phyloP scores from a whole-genome alignment of 2,888 invertebrate species.

The Saturnia pavonia region DNA sequence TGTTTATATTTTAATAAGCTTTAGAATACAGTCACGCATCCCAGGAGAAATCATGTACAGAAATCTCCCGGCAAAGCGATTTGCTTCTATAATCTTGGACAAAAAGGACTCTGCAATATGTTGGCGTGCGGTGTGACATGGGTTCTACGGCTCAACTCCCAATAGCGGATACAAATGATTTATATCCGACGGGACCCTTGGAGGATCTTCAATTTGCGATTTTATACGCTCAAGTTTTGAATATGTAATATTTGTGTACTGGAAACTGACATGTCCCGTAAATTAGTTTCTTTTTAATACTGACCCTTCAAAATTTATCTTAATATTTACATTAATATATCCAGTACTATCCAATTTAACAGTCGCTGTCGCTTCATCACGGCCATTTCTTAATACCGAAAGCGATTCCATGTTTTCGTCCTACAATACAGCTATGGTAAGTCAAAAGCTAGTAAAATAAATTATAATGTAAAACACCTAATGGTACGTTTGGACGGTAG shows the following conservation, averaged over 20 bases:
- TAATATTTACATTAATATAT: neutral
- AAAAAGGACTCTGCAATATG: slow-evolving; percentile 40
- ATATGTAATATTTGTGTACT: neutral
- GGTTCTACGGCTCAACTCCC: slow-evolving; percentile 30
- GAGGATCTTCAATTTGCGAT: slow-evolving; percentile 31
- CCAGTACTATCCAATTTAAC: neutral
- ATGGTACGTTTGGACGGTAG: no score
- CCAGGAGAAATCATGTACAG: slow-evolving; percentile 21
- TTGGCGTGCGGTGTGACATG: slow-evolving; percentile 36
- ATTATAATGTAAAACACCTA: no score
- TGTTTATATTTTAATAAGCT: slow-evolving; percentile 10
- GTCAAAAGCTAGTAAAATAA: no score
- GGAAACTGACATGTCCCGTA: neutral
- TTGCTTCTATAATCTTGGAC: slow-evolving; percentile 38
- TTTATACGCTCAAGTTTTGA: slow-evolving; percentile 18
- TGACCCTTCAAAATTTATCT: neutral
- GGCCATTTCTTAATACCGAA: neutral
- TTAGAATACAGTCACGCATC: slow-evolving; percentile 13
- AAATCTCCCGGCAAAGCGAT: slow-evolving; percentile 28
- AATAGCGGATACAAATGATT: slow-evolving; percentile 43
- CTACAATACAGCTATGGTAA: no score
- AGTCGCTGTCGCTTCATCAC: neutral
- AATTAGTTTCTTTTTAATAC: neutral
- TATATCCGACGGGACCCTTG: slow-evolving; percentile 34
- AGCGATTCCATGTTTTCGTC: neutral